phyloP scores from a whole-genome alignment of 2,113 vertebrate genomes.

The Phyllopteryx taeniolatus region DNA sequence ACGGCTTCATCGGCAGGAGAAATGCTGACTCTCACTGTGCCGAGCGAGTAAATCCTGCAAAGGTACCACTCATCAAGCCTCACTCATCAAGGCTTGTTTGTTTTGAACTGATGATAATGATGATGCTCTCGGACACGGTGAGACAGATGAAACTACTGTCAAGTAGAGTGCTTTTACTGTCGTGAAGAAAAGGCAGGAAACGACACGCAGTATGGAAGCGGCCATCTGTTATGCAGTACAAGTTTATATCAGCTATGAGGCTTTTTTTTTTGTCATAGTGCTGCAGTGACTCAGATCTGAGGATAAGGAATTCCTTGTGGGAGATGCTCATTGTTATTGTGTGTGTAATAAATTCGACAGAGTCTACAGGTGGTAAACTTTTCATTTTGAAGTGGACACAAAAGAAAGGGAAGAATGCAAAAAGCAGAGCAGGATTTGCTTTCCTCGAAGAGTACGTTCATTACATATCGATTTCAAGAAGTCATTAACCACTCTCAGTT shows the following conservation, averaged over 20 bases:
- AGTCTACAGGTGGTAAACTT: slow-evolving; percentile 6
- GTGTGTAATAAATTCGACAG: slow-evolving; percentile 13
- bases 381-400: slow-evolving; percentile 14
- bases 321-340: slow-evolving; percentile 30
- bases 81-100: slow-evolving; percentile 30
- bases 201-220: slow-evolving; percentile 40
- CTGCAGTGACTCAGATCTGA: slow-evolving; percentile 40
- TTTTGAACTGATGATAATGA: slow-evolving; percentile 52
- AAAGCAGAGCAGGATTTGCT: slow-evolving; percentile 3
- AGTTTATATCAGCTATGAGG: slow-evolving; percentile 37
- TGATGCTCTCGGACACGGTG: not conserved
- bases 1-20: slow-evolving; percentile 25
- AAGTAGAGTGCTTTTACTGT: slow-evolving; percentile 1
- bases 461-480: slow-evolving; percentile 1
- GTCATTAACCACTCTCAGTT: not conserved
- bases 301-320: slow-evolving; percentile 25
- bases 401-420: slow-evolving; percentile 5
- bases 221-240: slow-evolving; percentile 38
- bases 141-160: slow-evolving; percentile 3
- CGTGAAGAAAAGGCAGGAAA: slow-evolving; percentile 9
- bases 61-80: slow-evolving; percentile 24
- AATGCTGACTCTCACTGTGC: slow-evolving; percentile 44
- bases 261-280: slow-evolving; percentile 25
- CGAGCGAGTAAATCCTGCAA: slow-evolving; percentile 43
- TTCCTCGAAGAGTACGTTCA: not conserved